A percentile compares a stretch with the other conserved stretches of the same genome.
Evolutionary conservation across 2,888 invertebrate species (phyloP).

Genomic region (Mythimna lalbum): DNA sequence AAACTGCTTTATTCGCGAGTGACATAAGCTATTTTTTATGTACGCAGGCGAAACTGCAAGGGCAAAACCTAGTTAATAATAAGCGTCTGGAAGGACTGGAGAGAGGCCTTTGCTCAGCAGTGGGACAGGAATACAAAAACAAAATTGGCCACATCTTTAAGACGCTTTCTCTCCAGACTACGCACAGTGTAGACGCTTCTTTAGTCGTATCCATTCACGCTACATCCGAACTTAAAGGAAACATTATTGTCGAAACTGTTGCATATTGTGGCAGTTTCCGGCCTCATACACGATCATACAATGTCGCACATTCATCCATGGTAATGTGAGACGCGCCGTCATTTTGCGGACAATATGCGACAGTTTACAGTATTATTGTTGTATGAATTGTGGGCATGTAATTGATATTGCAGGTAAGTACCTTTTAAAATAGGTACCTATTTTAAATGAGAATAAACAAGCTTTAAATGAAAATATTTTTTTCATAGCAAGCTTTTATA

Average conservation of each 20-base stretch:
- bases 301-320: conserved; percentile 17
- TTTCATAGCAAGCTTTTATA: too few species aligned
- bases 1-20: too few species aligned
- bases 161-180: too few species aligned
- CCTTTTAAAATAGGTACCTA: too few species aligned
- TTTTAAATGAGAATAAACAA: too few species aligned
- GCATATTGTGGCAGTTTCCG: conserved; percentile 52
- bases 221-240: conserved; percentile 24
- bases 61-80: too few species aligned
- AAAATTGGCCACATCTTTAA: neutral
- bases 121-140: too few species aligned
- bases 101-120: too few species aligned
- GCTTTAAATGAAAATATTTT: too few species aligned
- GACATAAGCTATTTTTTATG: too few species aligned
- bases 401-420: conserved; percentile 52
- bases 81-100: too few species aligned
- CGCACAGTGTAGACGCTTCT: neutral
- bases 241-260: conserved; percentile 30
- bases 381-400: conserved; percentile 34
- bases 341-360: conserved; percentile 35
- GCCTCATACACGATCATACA: conserved; percentile 40
- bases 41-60: too few species aligned
- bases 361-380: conserved; percentile 18
- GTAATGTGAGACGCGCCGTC: conserved; percentile 48
- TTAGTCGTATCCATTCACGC: conserved; percentile 3